Evolutionary conservation across 2,888 invertebrate species (phyloP).

Genomic region (Dinocampus coccinellae): DNA sequence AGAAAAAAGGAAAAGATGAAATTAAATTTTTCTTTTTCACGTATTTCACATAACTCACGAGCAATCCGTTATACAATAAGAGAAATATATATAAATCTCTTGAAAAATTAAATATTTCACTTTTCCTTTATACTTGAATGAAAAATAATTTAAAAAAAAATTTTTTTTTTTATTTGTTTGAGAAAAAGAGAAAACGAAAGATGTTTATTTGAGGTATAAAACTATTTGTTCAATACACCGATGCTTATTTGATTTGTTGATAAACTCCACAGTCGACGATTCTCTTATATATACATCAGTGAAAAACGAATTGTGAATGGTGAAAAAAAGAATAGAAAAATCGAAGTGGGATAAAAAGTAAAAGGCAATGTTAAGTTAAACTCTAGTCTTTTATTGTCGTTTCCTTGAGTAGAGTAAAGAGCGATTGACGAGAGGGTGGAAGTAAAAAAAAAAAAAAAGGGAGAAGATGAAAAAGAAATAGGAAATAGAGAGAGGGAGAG

Average conservation of each 20-base stretch:
- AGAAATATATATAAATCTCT: too few relatives aligned
- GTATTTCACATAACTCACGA: too few relatives aligned
- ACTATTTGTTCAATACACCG: neutral
- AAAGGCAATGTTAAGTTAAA: neutral
- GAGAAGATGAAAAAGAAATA: neutral
- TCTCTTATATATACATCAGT: neutral
- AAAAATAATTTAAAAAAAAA: neutral
- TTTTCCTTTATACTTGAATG: too few relatives aligned
- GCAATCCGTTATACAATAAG: too few relatives aligned
- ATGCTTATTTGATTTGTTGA: neutral
- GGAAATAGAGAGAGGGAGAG: too few relatives aligned
- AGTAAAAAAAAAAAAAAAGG: too few relatives aligned
- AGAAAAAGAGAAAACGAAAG: too few relatives aligned
- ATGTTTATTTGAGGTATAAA: neutral
- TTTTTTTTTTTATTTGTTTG: too few relatives aligned
- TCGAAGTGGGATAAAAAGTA: neutral
- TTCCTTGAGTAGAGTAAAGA: neutral
- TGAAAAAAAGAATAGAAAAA: neutral
- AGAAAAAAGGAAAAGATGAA: too few relatives aligned
- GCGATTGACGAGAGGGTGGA: neutral
- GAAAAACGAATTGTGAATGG: neutral
- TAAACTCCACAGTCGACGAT: neutral
- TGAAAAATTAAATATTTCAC: too few relatives aligned
- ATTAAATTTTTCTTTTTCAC: too few relatives aligned
- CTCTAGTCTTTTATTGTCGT: neutral